These are phyloP conservation scores for Holothuria leucospilota DNA, from an alignment of 53 echinoderm and acorn worm species.

Conservation along the genomic window DNA sequence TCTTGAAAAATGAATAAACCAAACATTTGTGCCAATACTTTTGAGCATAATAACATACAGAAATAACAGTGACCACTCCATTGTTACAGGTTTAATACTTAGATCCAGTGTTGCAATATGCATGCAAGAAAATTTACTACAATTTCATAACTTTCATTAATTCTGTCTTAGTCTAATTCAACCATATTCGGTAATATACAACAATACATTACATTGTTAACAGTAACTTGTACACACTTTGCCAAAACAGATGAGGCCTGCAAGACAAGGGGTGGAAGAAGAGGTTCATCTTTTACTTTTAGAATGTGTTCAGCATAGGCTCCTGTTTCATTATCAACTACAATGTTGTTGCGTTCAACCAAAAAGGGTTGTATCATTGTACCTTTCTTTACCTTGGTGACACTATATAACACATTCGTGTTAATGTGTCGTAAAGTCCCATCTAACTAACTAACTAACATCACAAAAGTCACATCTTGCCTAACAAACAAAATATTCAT, in stretches of 20 bases:
- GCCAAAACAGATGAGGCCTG: background rate
- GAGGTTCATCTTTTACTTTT: constrained; percentile 1
- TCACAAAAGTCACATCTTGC: background rate
- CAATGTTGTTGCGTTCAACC: constrained; percentile 4
- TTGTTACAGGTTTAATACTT: too few relatives aligned
- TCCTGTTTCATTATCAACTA: background rate
- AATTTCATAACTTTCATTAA: too few relatives aligned
- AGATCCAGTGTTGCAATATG: too few relatives aligned
- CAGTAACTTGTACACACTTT: constrained; percentile 50
- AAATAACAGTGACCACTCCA: too few relatives aligned
- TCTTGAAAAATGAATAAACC: too few relatives aligned
- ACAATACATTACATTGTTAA: background rate
- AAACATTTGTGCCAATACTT: too few relatives aligned
- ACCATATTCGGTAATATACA: constrained; percentile 34
- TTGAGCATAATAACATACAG: too few relatives aligned
- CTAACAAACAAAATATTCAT: background rate
- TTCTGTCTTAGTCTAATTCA: constrained; percentile 15
- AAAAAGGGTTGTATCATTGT: constrained; percentile 20
- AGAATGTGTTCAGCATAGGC: background rate
- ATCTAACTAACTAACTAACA: too few relatives aligned
- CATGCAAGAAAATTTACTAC: too few relatives aligned
- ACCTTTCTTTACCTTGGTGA: too few relatives aligned
- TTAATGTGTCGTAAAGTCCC: too few relatives aligned
- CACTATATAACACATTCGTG: too few relatives aligned
- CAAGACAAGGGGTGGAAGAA: constrained; percentile 23